Conservation (phyloP, 1,140 invertebrate genomes). For the Hestina assimilis region DNA sequence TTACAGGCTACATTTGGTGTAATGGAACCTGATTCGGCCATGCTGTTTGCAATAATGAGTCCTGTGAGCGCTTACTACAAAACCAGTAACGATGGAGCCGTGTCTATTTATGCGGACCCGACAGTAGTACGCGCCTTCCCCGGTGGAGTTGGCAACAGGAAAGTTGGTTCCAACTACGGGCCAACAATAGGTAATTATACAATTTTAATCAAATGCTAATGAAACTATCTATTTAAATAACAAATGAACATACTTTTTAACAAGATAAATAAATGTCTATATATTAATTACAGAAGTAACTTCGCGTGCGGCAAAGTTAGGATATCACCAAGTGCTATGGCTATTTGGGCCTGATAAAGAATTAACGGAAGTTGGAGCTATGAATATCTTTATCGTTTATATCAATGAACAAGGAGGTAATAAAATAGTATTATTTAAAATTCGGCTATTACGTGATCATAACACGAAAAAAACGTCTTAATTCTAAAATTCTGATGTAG, state of each 20-base stretch:
- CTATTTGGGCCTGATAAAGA: constrained; percentile 96
- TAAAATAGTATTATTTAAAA: constrained; percentile 16
- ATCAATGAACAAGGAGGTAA: constrained; percentile 94
- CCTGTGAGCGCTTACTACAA: constrained; percentile 96
- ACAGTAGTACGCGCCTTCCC: constrained; percentile 91
- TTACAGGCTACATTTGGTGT: constrained; percentile 94
- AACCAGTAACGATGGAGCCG: constrained; percentile 84
- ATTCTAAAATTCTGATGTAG: constrained; percentile 12
- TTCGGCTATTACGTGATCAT: not conserved
- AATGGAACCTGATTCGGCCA: constrained; percentile 87
- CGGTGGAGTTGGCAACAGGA: constrained; percentile 95
- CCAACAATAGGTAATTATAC: constrained; percentile 84
- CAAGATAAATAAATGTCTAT: too few relatives aligned
- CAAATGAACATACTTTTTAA: too few relatives aligned
- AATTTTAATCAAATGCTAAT: not conserved
- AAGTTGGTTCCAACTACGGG: constrained; percentile 97
- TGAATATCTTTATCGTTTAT: constrained; percentile 98
- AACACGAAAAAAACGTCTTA: not conserved
- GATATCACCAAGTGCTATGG: constrained; percentile 98
- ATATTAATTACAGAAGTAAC: constrained; percentile 81
- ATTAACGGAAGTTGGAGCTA: constrained; percentile 98
- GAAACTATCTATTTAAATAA: too few relatives aligned
- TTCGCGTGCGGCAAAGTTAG: constrained; percentile 86
- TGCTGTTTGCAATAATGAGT: constrained; percentile 94
- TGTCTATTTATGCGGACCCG: constrained; percentile 81